A percentile compares a stretch with the other conserved stretches of the same genome.
Evolutionary conservation across 2,888 invertebrate species (phyloP).

Genomic region (Meghimatium bilineatum): DNA sequence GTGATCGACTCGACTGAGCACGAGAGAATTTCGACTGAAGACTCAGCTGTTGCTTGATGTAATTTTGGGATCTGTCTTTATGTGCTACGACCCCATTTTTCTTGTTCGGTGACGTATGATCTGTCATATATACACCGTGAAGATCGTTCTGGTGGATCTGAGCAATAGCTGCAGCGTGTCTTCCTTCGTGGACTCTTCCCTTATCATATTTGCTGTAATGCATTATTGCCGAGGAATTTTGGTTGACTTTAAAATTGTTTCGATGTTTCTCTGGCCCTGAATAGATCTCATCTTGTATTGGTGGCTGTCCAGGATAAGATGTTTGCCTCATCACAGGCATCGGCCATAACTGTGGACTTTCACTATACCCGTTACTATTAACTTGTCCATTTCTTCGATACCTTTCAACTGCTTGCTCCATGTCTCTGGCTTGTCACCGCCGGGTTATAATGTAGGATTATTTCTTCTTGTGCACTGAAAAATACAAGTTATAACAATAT

Average conservation of each 20-base stretch:
- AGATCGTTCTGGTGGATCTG: slow-evolving; percentile 43
- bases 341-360: not conserved
- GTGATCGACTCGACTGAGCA: not conserved
- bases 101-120: not conserved
- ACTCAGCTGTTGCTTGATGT: slow-evolving; percentile 14
- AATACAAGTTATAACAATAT: not conserved
- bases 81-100: not conserved
- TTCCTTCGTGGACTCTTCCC: slow-evolving; percentile 15
- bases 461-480: not conserved
- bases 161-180: slow-evolving; percentile 29
- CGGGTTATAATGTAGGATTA: not conserved
- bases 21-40: not conserved
- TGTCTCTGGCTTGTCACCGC: slow-evolving; percentile 1
- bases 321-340: not conserved
- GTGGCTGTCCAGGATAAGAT: not conserved
- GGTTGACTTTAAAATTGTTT: not conserved
- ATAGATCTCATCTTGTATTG: not conserved
- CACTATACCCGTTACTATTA: not conserved
- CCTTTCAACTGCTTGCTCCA: not conserved
- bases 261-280: not conserved
- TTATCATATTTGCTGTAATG: not conserved
- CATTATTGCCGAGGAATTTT: slow-evolving; percentile 24
- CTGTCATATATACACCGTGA: not conserved
- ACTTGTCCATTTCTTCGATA: not conserved
- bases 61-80: not conserved